phyloP scores from a whole-genome alignment of 1,140 invertebrate genomes.

The Dolichoris vasculosae region DNA sequence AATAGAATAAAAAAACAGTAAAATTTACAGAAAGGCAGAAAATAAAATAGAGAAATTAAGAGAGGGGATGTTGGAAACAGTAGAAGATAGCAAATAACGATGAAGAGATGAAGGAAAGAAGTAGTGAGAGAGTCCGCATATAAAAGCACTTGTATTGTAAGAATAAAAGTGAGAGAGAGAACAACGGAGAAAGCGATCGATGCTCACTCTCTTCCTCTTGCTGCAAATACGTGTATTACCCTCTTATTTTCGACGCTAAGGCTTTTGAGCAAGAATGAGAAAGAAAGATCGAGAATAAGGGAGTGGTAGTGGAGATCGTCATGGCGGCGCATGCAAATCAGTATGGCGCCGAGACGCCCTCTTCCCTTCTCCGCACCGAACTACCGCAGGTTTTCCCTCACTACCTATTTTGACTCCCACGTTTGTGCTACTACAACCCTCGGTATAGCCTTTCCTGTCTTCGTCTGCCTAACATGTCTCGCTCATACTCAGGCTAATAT shows the following conservation, averaged over 20 bases:
- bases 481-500: not conserved
- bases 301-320: constrained; percentile 65
- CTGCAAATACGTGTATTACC: constrained; percentile 57
- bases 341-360: constrained; percentile 74
- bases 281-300: not conserved
- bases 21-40: constrained; percentile 11
- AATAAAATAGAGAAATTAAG: constrained; percentile 41
- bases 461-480: not conserved
- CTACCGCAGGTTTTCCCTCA: constrained; percentile 55
- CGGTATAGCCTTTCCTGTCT: not conserved
- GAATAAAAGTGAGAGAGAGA: not conserved
- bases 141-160: not conserved
- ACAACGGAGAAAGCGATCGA: constrained; percentile 67
- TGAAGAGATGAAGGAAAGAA: constrained; percentile 29
- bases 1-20: constrained; percentile 41
- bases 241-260: not conserved
- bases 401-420: not conserved
- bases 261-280: not conserved
- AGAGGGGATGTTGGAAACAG: constrained; percentile 52
- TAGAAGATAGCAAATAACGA: constrained; percentile 50
- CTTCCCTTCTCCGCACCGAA: not conserved
- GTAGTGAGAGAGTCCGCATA: not conserved
- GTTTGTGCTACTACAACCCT: constrained; percentile 40
- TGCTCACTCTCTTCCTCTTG: constrained; percentile 63
- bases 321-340: constrained; percentile 76